Evolutionary conservation across 2,797 vertebrate species (phyloP), one percentile per base, ranked within the genome.

Genomic region (Gorsachius magnificus): DNA sequence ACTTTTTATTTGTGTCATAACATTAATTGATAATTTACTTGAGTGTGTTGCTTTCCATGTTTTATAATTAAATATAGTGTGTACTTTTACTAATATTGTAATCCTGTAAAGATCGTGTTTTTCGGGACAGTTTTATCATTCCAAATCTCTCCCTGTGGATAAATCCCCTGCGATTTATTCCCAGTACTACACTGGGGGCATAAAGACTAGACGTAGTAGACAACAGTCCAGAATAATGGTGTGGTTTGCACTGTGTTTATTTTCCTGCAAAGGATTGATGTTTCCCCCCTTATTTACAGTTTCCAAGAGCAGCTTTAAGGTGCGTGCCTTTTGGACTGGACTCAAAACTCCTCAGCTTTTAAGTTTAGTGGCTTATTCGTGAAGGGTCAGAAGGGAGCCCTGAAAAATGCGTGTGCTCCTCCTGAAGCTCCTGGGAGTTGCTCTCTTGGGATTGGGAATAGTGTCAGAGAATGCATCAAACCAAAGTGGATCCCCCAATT

Each of bases 151-250:
- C 57, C 21, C 61, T 24, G 21, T 19, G 78, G 41, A 2, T 35
- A 11, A 45, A 21, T 11, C 68, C 24, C 48, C n/a, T 17, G 3
- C 51, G 69, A 0, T 33, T 36, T 33, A 35, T 77, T 90, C 58
- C 65, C 72, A 50, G 18, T 12, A 0, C 31, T 8, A 0, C 25
- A 2, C 0, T 16, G 45, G 82, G 64, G 24, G 0, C 43, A 17
- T 5, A 7, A 25, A 29, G 50, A 17, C 16, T 3, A 33, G 41
- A 2, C 4, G 5, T 8, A 7, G 50, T 2, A 24, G 80, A 13
- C 4, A 29, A 5, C 13, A 24, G 65, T n/a, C 54, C 54, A 29
- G 88, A 33, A 4, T 5, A 6, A 5, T 4, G 20, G 3, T 65
- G 72, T 3, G 4, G 5, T 63, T 41, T 64, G 58, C 11, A 6